These are phyloP conservation scores for Drosophila malerkotliana DNA, from an alignment of 1,140 invertebrate species.

Conservation along the genomic window DNA sequence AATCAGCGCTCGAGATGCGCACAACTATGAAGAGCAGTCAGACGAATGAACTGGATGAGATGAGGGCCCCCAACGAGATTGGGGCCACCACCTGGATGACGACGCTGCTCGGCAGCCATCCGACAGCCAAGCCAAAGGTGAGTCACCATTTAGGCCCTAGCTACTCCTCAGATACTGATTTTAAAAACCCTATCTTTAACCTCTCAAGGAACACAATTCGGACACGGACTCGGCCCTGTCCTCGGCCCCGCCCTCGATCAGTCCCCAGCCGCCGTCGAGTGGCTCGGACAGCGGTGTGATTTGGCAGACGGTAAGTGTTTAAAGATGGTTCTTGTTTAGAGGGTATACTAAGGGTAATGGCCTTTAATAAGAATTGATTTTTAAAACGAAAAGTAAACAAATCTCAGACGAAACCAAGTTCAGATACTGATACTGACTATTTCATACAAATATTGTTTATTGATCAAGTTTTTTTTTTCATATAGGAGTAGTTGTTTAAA, in stretches of 20 bases:
- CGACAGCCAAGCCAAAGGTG: constrained; percentile 63
- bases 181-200: not conserved
- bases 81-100: constrained; percentile 63
- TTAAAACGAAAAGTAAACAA: too few relatives aligned
- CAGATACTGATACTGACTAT: too few relatives aligned
- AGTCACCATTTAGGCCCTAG: not conserved
- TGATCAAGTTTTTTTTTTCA: too few relatives aligned
- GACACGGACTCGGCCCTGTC: constrained; percentile 83
- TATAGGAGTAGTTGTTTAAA: too few relatives aligned
- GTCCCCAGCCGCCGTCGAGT: constrained; percentile 79
- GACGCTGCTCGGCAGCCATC: constrained; percentile 56
- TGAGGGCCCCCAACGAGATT: constrained; percentile 42
- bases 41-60: constrained; percentile 42
- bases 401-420: too few relatives aligned
- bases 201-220: constrained; percentile 67
- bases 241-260: constrained; percentile 82
- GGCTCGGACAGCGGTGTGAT: constrained; percentile 79
- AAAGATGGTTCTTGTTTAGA: not conserved
- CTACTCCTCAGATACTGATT: not conserved
- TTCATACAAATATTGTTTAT: too few relatives aligned
- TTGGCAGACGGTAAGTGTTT: constrained; percentile 80
- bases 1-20: constrained; percentile 71
- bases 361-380: too few relatives aligned
- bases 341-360: not conserved
- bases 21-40: constrained; percentile 55